Percentiles rank a stretch among this genome's conserved stretches.
phyloP scores from a whole-genome alignment of 1,140 invertebrate genomes.

The Armadillidium nasatum region DNA sequence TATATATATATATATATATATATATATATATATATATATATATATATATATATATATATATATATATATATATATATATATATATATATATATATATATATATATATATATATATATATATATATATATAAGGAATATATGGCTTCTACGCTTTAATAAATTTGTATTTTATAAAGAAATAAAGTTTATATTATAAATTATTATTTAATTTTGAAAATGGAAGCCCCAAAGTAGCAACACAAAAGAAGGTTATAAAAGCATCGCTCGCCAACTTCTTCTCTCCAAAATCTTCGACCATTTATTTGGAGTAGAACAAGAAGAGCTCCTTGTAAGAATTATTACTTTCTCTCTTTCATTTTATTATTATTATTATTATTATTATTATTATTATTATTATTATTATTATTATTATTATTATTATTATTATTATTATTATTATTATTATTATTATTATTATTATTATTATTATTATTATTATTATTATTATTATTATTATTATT shows the following conservation, averaged over 20 bases:
- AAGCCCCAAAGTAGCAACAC: no score
- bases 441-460: background rate
- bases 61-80: constrained; percentile 10
- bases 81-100: constrained; percentile 9
- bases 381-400: constrained; percentile 15
- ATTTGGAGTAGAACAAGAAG: no score
- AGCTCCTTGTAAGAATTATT: no score
- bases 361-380: constrained; percentile 11
- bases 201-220: no score
- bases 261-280: no score
- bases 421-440: background rate
- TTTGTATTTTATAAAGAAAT: no score
- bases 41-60: constrained; percentile 7
- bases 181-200: no score
- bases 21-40: constrained; percentile 1
- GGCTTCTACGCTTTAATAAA: no score
- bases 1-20: constrained; percentile 12
- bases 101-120: background rate
- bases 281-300: no score
- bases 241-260: no score
- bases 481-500: constrained; percentile 3
- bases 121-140: no score
- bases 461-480: background rate
- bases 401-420: background rate
- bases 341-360: background rate